phyloP scores from a whole-genome alignment of 2,888 invertebrate genomes.

The Hyalella azteca region DNA sequence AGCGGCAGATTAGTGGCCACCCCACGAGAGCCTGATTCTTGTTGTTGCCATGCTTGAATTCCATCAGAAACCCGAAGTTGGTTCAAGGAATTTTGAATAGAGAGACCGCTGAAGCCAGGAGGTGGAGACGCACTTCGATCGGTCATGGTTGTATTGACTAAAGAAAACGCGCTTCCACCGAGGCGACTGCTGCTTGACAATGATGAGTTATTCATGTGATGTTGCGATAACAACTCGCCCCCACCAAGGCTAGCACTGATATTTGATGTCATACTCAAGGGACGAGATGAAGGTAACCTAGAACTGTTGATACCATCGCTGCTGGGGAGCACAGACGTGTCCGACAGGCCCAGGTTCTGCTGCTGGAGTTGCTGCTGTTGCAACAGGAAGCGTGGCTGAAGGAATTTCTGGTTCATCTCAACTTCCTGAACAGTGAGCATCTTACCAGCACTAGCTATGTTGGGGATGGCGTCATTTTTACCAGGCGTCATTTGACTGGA shows the following conservation, averaged over 20 bases:
- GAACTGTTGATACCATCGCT: not conserved
- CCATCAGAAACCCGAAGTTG: conserved; percentile 44
- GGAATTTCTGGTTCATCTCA: conserved; percentile 3
- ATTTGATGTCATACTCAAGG: not conserved
- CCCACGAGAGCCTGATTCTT: not conserved
- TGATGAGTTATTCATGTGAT: not conserved
- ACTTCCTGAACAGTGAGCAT: conserved; percentile 23
- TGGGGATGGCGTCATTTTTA: conserved; percentile 1
- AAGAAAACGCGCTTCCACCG: conserved; percentile 1
- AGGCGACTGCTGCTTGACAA: not conserved
- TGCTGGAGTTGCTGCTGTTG: conserved; percentile 22
- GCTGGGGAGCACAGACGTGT: conserved; percentile 1
- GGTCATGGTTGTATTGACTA: not conserved
- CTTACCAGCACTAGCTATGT: not conserved
- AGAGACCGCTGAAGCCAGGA: conserved; percentile 51
- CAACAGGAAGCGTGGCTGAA: not conserved
- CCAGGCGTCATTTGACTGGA: not conserved
- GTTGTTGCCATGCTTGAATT: conserved; percentile 33
- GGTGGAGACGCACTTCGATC: conserved; percentile 41
- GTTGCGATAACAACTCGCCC: not conserved
- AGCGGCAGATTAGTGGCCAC: conserved; percentile 48
- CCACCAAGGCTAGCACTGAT: not conserved
- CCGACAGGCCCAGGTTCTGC: not conserved
- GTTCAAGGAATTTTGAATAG: conserved; percentile 41
- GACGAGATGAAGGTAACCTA: not conserved